Evolutionary conservation across 2,797 vertebrate species (phyloP).

Genomic region (Epinephelus malabaricus): DNA sequence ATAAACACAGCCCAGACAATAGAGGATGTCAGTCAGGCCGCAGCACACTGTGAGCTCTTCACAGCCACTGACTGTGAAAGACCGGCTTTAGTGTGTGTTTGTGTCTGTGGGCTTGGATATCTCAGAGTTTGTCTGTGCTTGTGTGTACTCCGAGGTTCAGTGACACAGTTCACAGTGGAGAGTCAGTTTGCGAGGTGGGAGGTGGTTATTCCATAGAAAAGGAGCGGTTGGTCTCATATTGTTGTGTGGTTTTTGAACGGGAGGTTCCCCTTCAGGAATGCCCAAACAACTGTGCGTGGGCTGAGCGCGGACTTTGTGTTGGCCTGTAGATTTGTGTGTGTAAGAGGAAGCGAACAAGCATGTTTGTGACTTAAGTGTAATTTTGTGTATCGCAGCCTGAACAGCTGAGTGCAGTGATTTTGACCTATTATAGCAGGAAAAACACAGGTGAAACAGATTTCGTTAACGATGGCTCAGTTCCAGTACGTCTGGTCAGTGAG

Average conservation of each 20-base stretch:
- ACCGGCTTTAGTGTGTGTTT: constrained; percentile 58
- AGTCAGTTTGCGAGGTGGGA: constrained; percentile 48
- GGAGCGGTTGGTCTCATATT: constrained; percentile 28
- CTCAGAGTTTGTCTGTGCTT: constrained; percentile 57
- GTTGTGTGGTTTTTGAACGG: constrained; percentile 48
- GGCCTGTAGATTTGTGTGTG: not conserved
- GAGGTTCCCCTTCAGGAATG: constrained; percentile 65
- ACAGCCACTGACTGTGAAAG: constrained; percentile 78
- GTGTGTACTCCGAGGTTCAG: constrained; percentile 64
- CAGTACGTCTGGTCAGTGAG: not conserved
- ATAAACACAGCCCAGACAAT: constrained; percentile 54
- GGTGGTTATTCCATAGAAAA: constrained; percentile 53
- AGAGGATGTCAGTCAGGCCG: constrained; percentile 51
- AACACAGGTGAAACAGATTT: constrained; percentile 7
- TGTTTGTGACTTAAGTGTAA: constrained; percentile 7
- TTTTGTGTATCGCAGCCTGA: not conserved
- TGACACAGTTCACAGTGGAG: constrained; percentile 54
- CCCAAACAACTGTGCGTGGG: constrained; percentile 40
- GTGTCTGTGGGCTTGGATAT: constrained; percentile 57
- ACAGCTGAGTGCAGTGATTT: not conserved
- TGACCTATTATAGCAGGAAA: not conserved
- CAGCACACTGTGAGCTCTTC: constrained; percentile 55
- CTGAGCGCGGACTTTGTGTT: constrained; percentile 11
- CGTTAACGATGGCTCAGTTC: not conserved
- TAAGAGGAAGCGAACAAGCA: constrained; percentile 20